These are phyloP conservation scores for Orientallactaga bullata DNA, from an alignment of 2,113 vertebrate species.

Conservation along the genomic window DNA sequence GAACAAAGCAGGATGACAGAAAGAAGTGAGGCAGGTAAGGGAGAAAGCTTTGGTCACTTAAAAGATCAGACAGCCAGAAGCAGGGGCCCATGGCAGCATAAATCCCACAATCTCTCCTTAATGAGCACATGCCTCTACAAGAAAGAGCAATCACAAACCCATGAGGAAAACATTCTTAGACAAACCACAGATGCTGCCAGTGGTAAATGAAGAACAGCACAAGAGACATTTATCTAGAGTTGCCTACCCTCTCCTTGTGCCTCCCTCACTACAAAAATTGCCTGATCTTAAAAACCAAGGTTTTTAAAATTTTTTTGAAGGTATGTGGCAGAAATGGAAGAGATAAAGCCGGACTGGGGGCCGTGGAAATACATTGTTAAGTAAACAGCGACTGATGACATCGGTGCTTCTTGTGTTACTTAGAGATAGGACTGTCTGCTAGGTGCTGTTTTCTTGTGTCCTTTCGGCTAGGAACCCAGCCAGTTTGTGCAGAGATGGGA, in stretches of 20 bases:
- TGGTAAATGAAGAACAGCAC: slow-evolving; percentile 55
- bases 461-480: slow-evolving; percentile 50
- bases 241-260: slow-evolving; percentile 45
- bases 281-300: slow-evolving; percentile 38
- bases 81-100: background rate
- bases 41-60: background rate
- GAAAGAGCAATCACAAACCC: background rate
- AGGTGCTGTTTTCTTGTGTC: slow-evolving; percentile 38
- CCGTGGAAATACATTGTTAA: slow-evolving; percentile 62
- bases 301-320: slow-evolving; percentile 46
- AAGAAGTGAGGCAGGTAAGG: too few species aligned
- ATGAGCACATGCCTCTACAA: slow-evolving; percentile 18
- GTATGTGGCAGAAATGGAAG: slow-evolving; percentile 41
- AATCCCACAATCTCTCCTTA: background rate
- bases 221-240: slow-evolving; percentile 56
- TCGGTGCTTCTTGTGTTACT: slow-evolving; percentile 59
- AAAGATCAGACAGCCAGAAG: background rate
- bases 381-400: slow-evolving; percentile 68
- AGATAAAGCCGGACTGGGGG: slow-evolving; percentile 47
- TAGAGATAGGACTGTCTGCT: slow-evolving; percentile 47
- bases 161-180: background rate
- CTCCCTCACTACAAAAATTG: slow-evolving; percentile 52
- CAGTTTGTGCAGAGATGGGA: slow-evolving; percentile 65
- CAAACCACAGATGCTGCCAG: background rate
- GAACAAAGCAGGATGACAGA: background rate